Conservation (phyloP, 2,797 vertebrate genomes). For the Nyctibius grandis region DNA sequence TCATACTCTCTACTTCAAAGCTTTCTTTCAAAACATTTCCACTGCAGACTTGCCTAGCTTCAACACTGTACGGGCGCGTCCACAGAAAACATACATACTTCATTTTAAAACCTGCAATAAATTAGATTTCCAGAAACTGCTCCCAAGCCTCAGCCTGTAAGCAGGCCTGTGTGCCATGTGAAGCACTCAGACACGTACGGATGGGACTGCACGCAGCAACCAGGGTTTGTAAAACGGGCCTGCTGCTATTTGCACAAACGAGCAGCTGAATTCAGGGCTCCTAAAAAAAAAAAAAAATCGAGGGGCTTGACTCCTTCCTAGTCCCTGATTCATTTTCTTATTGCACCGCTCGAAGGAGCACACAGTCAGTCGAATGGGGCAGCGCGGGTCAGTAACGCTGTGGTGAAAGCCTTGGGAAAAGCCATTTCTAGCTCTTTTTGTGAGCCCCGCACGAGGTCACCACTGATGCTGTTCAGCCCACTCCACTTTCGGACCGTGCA, state of each 20-base stretch:
- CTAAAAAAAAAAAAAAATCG: neutral
- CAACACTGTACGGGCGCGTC: neutral
- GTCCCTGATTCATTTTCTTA: fast-evolving
- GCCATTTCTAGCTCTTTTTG: fast-evolving
- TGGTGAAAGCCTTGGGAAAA: neutral
- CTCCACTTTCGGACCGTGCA: fast-evolving
- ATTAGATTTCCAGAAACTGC: neutral
- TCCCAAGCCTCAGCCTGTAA: neutral
- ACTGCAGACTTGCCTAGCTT: neutral
- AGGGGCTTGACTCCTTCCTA: neutral
- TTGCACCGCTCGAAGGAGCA: neutral
- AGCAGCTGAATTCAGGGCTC: neutral
- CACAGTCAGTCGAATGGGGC: fast-evolving
- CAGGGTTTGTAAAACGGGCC: neutral
- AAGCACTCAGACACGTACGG: neutral
- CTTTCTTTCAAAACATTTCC: conserved; percentile 23
- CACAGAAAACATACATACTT: neutral
- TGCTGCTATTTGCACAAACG: neutral
- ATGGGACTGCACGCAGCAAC: neutral
- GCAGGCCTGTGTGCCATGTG: fast-evolving
- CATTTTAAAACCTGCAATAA: neutral
- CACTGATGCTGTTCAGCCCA: fast-evolving
- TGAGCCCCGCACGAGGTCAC: neutral
- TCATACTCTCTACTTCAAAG: neutral
- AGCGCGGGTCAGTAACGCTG: neutral